These are phyloP conservation scores for Drosophila burlai DNA, from an alignment of 1,140 invertebrate genomes.

Conservation along the genomic window DNA sequence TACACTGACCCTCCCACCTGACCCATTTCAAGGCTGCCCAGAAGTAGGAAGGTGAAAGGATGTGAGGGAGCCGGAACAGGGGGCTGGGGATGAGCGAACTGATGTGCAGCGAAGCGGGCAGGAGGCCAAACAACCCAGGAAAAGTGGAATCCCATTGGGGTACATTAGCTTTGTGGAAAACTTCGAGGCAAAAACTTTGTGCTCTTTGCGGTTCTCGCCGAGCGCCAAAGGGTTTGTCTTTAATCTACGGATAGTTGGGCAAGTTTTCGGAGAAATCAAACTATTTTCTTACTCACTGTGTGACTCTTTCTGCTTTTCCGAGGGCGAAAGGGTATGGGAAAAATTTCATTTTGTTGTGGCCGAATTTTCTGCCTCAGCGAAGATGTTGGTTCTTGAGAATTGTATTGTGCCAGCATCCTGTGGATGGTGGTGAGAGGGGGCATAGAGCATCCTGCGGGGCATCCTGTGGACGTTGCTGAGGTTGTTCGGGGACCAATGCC, in stretches of 20 bases:
- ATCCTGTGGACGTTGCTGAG: conserved; percentile 10
- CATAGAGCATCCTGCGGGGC: conserved; percentile 11
- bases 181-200: conserved; percentile 34
- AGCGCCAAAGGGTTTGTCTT: conserved; percentile 32
- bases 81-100: conserved; percentile 2
- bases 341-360: conserved; percentile 25
- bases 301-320: neutral
- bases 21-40: conserved; percentile 32
- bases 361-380: conserved; percentile 37
- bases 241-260: conserved; percentile 37
- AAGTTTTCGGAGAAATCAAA: conserved; percentile 29
- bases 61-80: conserved; percentile 15
- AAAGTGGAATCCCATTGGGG: conserved; percentile 33
- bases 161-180: conserved; percentile 55
- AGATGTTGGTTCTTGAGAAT: conserved; percentile 51
- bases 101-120: conserved; percentile 36
- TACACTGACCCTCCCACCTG: conserved; percentile 13
- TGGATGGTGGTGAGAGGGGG: neutral
- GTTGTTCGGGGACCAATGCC: conserved; percentile 33
- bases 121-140: conserved; percentile 20
- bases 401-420: conserved; percentile 37
- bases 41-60: neutral
- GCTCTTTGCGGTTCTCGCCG: conserved; percentile 26
- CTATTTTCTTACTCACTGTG: conserved; percentile 23
- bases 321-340: conserved; percentile 16